Conservation (phyloP, 2,113 vertebrate species). For the Larimichthys polyactis region DNA sequence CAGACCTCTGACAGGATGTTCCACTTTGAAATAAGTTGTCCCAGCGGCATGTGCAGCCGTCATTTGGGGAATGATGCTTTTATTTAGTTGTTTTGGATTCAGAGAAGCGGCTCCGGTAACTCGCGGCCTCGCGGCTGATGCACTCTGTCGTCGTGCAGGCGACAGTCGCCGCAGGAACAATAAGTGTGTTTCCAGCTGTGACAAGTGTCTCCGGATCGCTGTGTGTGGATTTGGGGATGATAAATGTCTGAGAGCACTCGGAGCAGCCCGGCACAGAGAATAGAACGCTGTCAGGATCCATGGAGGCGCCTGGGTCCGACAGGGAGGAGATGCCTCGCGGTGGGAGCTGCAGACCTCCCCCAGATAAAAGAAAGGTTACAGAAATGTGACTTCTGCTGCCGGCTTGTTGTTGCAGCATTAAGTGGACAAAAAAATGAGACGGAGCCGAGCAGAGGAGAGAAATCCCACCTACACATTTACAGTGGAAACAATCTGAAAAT, state of each 20-base stretch:
- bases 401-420: neutral
- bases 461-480: neutral
- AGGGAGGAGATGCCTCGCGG: neutral
- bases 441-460: constrained; percentile 1
- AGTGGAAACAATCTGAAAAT: too few species aligned
- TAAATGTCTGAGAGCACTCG: constrained; percentile 29
- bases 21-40: neutral
- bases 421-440: constrained; percentile 14
- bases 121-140: neutral
- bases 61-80: neutral
- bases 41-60: neutral
- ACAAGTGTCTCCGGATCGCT: constrained; percentile 15
- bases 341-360: neutral
- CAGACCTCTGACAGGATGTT: neutral
- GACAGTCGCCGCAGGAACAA: neutral
- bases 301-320: neutral
- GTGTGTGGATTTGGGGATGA: constrained; percentile 16
- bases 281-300: constrained; percentile 9
- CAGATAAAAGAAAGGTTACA: constrained; percentile 10
- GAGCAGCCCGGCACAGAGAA: neutral
- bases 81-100: neutral
- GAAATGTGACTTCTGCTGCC: constrained; percentile 2
- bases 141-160: neutral
- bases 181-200: constrained; percentile 9
- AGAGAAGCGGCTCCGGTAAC: neutral